These are phyloP conservation scores for Marmota flaviventris DNA, from an alignment of 2,113 vertebrate species.

Conservation along the genomic window DNA sequence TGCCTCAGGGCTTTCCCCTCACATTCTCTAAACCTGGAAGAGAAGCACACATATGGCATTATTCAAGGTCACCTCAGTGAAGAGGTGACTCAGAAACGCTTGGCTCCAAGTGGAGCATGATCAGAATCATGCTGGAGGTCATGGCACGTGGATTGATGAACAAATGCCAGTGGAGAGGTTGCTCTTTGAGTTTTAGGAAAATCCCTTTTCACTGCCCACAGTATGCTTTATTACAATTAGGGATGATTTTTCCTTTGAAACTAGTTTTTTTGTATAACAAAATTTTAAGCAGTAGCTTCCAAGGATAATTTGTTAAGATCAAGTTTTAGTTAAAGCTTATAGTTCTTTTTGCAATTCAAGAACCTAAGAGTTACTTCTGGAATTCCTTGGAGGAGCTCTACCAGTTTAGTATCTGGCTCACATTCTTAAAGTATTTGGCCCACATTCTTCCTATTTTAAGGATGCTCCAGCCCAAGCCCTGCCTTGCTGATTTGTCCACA, in stretches of 20 bases:
- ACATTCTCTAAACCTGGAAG: not conserved
- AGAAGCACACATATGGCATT: not conserved
- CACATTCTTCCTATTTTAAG: not conserved
- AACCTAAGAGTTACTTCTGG: not conserved
- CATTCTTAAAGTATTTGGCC: not conserved
- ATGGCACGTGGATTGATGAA: not conserved
- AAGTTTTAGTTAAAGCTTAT: not conserved
- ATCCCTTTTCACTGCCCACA: not conserved
- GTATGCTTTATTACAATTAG: not conserved
- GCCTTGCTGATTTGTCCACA: no score
- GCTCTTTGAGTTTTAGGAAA: not conserved
- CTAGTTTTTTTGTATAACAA: not conserved
- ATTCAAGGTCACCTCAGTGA: not conserved
- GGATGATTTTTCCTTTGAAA: slow-evolving; percentile 35
- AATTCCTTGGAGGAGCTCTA: not conserved
- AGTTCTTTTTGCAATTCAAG: slow-evolving; percentile 19
- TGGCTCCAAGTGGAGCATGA: not conserved
- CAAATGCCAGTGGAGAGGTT: not conserved
- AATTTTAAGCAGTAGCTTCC: not conserved
- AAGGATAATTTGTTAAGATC: slow-evolving; percentile 1
- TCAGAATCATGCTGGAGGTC: not conserved
- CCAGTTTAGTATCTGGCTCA: not conserved
- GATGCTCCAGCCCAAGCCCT: not conserved
- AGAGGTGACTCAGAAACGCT: not conserved
- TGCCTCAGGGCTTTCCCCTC: not conserved